Evolutionary conservation across 2,797 vertebrate species (phyloP), one percentile per base, ranked within the genome.

Genomic region (Takifugu ocellatus): DNA sequence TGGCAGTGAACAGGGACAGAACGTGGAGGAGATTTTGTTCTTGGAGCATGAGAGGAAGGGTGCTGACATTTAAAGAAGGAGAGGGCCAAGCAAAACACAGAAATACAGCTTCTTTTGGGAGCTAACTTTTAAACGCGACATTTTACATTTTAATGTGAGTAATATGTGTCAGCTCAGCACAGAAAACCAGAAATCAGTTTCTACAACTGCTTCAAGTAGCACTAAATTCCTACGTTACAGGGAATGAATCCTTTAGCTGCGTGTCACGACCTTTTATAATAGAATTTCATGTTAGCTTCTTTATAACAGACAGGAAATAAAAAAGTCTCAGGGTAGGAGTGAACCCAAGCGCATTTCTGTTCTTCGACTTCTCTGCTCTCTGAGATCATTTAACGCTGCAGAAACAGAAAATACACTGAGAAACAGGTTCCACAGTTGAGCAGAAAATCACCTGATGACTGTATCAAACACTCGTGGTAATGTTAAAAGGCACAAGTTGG

Each of bases 401-500:
- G 72, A 68, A 83, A 77, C 68, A 61, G 83, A 66, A 82, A 88
- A 77, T 77, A 72, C 70, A 80, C 84, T 88, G 92, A 89, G 91
- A 77, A 77, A 86, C 36, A 87, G 83, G 80, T 88, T 87, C 90
- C 89, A 91, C 88, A 80, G 88, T 90, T 90, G 62, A 87, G 88
- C 82, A 91, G 87, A 90, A 87, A 84, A 87, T 80, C 88, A 91
- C 90, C 87, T 93, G 91, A 92, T 90, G 68, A 78, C 87, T 66
- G 82, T 89, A 82, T 83, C 88, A 82, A 89, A 89, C 85, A 86
- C 82, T 87, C 84, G 92, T 90, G 83, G 86, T 92, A 89, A 87
- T 75, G 89, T 89, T 90, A 87, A 94, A 97, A 95, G 95, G 95
- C 95, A 96, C 95, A 92, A 90, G 91, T 92, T 88, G 94, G 95